A percentile compares a stretch with the other conserved stretches of the same genome.
Conservation (phyloP, 2,888 invertebrate species). For the Pyrrhia umbra region DNA sequence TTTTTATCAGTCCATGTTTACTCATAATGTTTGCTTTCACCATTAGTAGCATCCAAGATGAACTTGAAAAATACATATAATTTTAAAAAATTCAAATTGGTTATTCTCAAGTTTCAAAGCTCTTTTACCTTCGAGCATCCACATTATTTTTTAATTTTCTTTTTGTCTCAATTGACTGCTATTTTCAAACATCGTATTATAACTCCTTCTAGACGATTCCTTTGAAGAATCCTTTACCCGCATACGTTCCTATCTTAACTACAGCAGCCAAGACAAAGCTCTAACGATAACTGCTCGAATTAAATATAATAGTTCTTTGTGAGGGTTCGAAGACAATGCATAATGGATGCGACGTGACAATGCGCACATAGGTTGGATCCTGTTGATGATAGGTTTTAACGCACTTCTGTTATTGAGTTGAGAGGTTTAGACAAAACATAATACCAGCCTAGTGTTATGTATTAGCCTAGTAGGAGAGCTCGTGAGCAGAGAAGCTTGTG, state of each 20-base stretch:
- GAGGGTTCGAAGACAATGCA: slow-evolving; percentile 50
- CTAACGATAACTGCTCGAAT: slow-evolving; percentile 47
- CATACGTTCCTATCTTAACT: slow-evolving; percentile 1
- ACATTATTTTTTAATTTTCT: too few species aligned
- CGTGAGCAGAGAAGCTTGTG: too few species aligned
- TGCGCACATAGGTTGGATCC: slow-evolving; percentile 24
- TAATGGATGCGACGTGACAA: slow-evolving; percentile 54
- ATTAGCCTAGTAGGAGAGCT: too few species aligned
- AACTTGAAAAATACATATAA: too few species aligned
- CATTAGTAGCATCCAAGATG: too few species aligned
- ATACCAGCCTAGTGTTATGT: too few species aligned
- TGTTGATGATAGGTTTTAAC: neutral
- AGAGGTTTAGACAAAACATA: slow-evolving; percentile 17
- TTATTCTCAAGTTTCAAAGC: too few species aligned
- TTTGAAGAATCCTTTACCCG: neutral
- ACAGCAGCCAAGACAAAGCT: slow-evolving; percentile 38
- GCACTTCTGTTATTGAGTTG: slow-evolving; percentile 11
- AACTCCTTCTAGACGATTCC: slow-evolving; percentile 1
- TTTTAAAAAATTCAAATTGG: too few species aligned
- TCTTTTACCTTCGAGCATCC: too few species aligned
- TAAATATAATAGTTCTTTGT: slow-evolving; percentile 61
- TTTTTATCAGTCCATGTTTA: too few species aligned
- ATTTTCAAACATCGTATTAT: neutral
- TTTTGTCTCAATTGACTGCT: too few species aligned
- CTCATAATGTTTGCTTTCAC: too few species aligned